Percentiles rank a stretch among this genome's conserved stretches.
Conservation (phyloP, 64 coral and sea anemone species). For the Porites lutea region DNA sequence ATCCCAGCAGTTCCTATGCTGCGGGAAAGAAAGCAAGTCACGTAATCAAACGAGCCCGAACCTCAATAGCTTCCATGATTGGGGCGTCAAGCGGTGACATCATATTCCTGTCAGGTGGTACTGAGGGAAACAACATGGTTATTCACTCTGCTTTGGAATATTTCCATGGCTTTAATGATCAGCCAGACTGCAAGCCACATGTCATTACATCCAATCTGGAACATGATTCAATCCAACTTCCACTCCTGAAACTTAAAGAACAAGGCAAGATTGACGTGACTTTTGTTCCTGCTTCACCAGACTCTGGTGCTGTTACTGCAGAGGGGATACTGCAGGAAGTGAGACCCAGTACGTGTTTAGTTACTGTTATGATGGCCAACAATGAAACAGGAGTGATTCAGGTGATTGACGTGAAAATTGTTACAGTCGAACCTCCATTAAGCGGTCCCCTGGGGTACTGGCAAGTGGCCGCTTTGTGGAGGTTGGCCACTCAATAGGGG, state of each 20-base stretch:
- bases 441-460: neutral
- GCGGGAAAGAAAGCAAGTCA: conserved; percentile 85
- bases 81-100: conserved; percentile 67
- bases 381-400: conserved; percentile 99
- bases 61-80: conserved; percentile 78
- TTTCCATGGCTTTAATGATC: conserved; percentile 62
- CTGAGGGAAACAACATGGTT: conserved; percentile 93
- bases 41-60: conserved; percentile 80
- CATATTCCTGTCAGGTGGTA: conserved; percentile 94
- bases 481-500: too few species aligned
- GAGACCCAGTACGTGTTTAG: conserved; percentile 90
- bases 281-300: conserved; percentile 66
- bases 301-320: conserved; percentile 87
- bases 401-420: conserved; percentile 24
- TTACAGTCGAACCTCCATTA: too few species aligned
- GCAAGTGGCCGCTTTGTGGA: neutral
- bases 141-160: conserved; percentile 70
- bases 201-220: conserved; percentile 95
- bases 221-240: conserved; percentile 88
- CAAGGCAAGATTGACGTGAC: conserved; percentile 61
- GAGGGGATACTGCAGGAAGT: conserved; percentile 62
- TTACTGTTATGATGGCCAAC: conserved; percentile 98
- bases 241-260: conserved; percentile 66
- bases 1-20: conserved; percentile 92
- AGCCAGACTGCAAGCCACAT: conserved; percentile 62